A percentile compares a stretch with the other conserved stretches of the same genome.
These are phyloP conservation scores for Diploptera punctata DNA, from an alignment of 2,888 invertebrate species.

Conservation along the genomic window DNA sequence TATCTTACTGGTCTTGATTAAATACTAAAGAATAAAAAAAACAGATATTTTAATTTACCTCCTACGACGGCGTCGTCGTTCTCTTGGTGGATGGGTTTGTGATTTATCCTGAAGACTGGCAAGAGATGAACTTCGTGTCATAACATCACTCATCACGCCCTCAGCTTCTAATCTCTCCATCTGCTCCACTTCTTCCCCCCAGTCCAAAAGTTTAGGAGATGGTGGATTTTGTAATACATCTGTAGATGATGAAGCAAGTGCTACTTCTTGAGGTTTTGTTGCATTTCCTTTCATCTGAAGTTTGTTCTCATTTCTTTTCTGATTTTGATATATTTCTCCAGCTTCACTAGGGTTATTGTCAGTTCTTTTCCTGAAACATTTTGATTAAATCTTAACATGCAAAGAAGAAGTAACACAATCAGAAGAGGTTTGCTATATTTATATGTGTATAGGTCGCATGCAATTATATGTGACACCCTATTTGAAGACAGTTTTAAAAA, in stretches of 20 bases:
- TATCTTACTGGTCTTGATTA: too few species aligned
- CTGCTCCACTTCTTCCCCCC: slow-evolving; percentile 67
- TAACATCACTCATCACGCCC: slow-evolving; percentile 52
- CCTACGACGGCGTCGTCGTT: neutral
- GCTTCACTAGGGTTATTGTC: neutral
- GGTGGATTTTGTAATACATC: slow-evolving; percentile 26
- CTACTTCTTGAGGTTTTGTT: neutral
- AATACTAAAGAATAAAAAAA: too few species aligned
- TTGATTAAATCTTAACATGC: too few species aligned
- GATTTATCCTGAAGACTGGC: slow-evolving; percentile 53
- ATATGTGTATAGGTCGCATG: too few species aligned
- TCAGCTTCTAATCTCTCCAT: slow-evolving; percentile 59
- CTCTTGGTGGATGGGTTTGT: slow-evolving; percentile 17
- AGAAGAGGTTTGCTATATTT: too few species aligned
- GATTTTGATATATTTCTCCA: neutral
- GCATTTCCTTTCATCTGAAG: neutral
- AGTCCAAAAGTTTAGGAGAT: slow-evolving; percentile 55
- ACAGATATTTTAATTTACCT: neutral
- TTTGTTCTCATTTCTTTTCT: neutral
- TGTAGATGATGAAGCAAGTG: neutral
- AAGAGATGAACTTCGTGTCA: slow-evolving; percentile 62
- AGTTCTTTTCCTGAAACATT: too few species aligned
- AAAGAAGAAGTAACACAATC: too few species aligned
- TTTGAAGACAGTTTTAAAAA: too few species aligned
- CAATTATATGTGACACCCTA: too few species aligned